These are phyloP conservation scores for Hirudinaria manillensis DNA, from an alignment of 2,888 invertebrate species.

Conservation along the genomic window DNA sequence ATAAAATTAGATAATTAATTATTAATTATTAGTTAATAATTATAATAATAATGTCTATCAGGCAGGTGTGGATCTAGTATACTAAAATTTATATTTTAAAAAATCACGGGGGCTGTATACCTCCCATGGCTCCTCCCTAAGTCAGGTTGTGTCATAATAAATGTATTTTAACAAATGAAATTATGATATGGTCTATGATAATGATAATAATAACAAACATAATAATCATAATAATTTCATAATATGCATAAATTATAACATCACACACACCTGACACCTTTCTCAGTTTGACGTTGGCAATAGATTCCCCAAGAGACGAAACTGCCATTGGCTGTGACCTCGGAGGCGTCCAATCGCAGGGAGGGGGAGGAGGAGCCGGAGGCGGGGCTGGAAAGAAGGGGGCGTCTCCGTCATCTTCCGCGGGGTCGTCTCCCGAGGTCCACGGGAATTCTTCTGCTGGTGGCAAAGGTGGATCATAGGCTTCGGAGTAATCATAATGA, in stretches of 20 bases:
- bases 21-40: too few species aligned
- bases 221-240: too few species aligned
- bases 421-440: neutral
- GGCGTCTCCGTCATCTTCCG: neutral
- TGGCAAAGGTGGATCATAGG: neutral
- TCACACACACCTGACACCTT: neutral
- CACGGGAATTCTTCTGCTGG: neutral
- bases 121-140: too few species aligned
- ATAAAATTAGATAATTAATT: too few species aligned
- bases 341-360: neutral
- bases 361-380: constrained; percentile 26
- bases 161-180: too few species aligned
- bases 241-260: neutral
- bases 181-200: too few species aligned
- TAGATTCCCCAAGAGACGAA: neutral
- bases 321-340: neutral
- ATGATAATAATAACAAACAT: too few species aligned
- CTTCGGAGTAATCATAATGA: neutral
- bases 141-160: too few species aligned
- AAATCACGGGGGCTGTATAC: too few species aligned
- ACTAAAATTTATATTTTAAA: too few species aligned
- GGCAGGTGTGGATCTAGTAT: too few species aligned
- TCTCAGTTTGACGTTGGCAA: neutral
- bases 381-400: constrained; percentile 14
- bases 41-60: too few species aligned